Evolutionary conservation across 2,113 vertebrate species (phyloP).

Genomic region (Lepidiolamprologus cunningtoni): DNA sequence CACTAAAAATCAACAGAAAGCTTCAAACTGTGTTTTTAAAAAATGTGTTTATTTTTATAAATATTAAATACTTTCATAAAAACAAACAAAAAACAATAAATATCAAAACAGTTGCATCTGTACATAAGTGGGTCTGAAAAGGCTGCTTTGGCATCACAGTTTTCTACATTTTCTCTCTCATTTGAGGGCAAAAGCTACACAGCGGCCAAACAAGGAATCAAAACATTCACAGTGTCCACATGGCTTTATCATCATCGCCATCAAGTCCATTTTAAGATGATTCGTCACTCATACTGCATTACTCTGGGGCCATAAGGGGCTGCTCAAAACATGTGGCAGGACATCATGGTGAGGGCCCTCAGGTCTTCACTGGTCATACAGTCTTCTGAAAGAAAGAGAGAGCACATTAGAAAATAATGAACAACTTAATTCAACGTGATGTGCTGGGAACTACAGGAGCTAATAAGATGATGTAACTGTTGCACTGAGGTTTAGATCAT

Average conservation of each 20-base stretch:
- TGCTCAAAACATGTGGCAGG: conserved; percentile 55
- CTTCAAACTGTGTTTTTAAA: neutral
- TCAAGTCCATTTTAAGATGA: neutral
- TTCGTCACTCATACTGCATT: neutral
- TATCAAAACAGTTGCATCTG: neutral
- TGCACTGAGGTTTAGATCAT: neutral
- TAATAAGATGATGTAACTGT: neutral
- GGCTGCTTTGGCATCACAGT: neutral
- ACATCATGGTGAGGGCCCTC: conserved; percentile 60
- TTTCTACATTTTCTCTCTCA: neutral
- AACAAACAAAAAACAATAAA: neutral
- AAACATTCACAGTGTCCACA: neutral
- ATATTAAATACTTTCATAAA: conserved; percentile 10
- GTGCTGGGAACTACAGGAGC: neutral
- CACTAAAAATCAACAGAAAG: neutral
- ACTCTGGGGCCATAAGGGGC: neutral
- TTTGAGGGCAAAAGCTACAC: neutral
- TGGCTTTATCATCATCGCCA: neutral
- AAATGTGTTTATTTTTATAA: conserved; percentile 5
- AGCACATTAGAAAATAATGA: neutral
- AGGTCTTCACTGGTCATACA: conserved; percentile 49
- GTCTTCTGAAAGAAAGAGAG: conserved; percentile 15
- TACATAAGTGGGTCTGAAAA: neutral
- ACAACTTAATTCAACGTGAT: neutral
- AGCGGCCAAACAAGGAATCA: neutral